These are phyloP conservation scores for Drosophila glabriapex DNA, from an alignment of 2,888 invertebrate species.

Conservation along the genomic window DNA sequence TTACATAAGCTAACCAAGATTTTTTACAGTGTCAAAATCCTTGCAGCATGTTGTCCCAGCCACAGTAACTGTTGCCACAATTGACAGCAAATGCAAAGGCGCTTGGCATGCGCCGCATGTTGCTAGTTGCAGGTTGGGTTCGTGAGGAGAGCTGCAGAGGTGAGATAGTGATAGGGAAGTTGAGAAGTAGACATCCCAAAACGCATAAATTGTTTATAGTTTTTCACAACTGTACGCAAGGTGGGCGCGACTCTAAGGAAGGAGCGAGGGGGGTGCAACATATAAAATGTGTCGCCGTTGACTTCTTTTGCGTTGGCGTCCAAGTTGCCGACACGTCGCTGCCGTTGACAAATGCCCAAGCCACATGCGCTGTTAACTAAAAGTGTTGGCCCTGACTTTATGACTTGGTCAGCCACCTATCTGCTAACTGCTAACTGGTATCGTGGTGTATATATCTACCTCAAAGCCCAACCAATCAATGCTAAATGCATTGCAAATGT, in stretches of 20 bases:
- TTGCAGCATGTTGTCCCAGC: slow-evolving; percentile 34
- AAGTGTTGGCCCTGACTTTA: slow-evolving; percentile 64
- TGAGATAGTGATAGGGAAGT: slow-evolving; percentile 2
- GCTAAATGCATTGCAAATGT: slow-evolving; percentile 56
- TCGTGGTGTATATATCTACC: slow-evolving; percentile 54
- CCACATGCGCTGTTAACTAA: slow-evolving; percentile 76
- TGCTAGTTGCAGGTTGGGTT: slow-evolving; percentile 14
- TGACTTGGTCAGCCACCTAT: slow-evolving; percentile 45
- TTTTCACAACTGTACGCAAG: slow-evolving; percentile 40
- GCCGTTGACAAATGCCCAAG: slow-evolving; percentile 74
- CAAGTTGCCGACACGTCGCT: slow-evolving; percentile 74
- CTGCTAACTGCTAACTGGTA: slow-evolving; percentile 32
- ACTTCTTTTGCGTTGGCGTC: slow-evolving; percentile 68
- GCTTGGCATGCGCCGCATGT: slow-evolving; percentile 75
- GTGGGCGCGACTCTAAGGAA: slow-evolving; percentile 43
- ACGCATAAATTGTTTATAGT: slow-evolving; percentile 78
- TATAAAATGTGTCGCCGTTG: slow-evolving; percentile 56
- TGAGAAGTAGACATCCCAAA: slow-evolving; percentile 66
- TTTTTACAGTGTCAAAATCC: slow-evolving; percentile 1
- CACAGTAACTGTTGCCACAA: slow-evolving; percentile 46
- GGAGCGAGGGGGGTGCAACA: slow-evolving; percentile 26
- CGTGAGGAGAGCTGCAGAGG: background rate
- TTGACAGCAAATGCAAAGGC: slow-evolving; percentile 78
- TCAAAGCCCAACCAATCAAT: slow-evolving; percentile 61
- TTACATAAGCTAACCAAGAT: background rate